Conservation (phyloP, 2,888 invertebrate species). For the Opisthograptis luteolata region DNA sequence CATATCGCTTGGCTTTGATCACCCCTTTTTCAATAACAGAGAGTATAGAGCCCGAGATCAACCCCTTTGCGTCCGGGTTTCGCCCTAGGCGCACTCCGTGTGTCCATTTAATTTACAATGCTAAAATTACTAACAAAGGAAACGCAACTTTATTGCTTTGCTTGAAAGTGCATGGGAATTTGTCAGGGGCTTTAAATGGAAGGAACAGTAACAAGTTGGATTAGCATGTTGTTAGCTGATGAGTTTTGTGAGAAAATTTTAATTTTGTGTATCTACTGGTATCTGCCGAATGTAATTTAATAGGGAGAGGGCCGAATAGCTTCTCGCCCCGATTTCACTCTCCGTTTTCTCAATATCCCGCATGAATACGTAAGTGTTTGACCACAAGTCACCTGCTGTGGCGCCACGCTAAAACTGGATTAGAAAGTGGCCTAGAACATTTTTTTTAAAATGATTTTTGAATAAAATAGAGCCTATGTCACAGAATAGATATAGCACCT, state of each 20-base stretch:
- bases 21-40: conserved; percentile 80
- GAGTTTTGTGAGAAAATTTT: conserved; percentile 38
- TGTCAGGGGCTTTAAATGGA: conserved; percentile 26
- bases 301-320: too few relatives aligned
- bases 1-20: conserved; percentile 78
- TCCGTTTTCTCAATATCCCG: too few relatives aligned
- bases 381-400: too few relatives aligned
- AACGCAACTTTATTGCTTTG: conserved; percentile 50
- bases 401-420: too few relatives aligned
- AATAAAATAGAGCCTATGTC: too few relatives aligned
- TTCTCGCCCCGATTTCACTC: too few relatives aligned
- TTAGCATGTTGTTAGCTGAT: conserved; percentile 37
- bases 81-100: conserved; percentile 61
- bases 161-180: conserved; percentile 47
- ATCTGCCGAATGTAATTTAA: too few relatives aligned
- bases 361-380: too few relatives aligned
- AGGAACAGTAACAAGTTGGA: conserved; percentile 37
- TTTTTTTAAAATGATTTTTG: too few relatives aligned
- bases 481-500: too few relatives aligned
- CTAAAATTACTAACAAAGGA: conserved; percentile 49
- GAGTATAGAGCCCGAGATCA: conserved; percentile 43
- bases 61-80: conserved; percentile 61
- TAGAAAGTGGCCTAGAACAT: too few relatives aligned
- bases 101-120: conserved; percentile 74
- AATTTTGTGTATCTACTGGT: too few relatives aligned